Conservation (phyloP, 1,140 invertebrate species). For the Cepaea nemoralis region DNA sequence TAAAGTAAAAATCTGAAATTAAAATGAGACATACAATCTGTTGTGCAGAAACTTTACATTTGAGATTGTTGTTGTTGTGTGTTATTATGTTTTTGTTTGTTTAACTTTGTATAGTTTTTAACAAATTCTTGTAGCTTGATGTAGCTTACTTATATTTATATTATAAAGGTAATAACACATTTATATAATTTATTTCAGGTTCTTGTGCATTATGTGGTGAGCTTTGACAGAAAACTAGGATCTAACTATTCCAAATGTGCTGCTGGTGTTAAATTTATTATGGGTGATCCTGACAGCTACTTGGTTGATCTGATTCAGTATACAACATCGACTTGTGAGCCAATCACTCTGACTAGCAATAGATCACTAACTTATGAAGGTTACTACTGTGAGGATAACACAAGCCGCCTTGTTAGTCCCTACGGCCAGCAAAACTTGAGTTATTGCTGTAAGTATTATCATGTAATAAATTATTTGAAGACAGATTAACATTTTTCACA, state of each 20-base stretch:
- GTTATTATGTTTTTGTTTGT: too few species aligned
- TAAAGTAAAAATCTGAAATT: too few species aligned
- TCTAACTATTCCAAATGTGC: neutral
- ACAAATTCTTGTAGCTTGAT: too few species aligned
- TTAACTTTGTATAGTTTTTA: too few species aligned
- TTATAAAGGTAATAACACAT: neutral
- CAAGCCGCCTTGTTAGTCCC: neutral
- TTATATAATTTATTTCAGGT: neutral
- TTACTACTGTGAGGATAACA: conserved; percentile 19
- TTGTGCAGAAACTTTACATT: too few species aligned
- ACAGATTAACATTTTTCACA: too few species aligned
- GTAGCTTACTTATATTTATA: neutral
- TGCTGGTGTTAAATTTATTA: neutral
- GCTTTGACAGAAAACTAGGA: neutral
- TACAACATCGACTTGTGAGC: neutral
- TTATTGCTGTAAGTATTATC: conserved; percentile 16
- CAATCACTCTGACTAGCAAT: neutral
- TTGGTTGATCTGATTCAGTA: neutral
- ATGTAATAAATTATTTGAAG: too few species aligned
- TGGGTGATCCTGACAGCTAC: neutral
- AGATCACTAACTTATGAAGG: neutral
- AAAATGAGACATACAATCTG: too few species aligned
- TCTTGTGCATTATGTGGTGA: neutral
- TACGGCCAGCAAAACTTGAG: neutral
- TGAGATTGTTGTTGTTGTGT: too few species aligned